phyloP scores from a whole-genome alignment of 2,888 invertebrate species.

The Megalurothrips usitatus region DNA sequence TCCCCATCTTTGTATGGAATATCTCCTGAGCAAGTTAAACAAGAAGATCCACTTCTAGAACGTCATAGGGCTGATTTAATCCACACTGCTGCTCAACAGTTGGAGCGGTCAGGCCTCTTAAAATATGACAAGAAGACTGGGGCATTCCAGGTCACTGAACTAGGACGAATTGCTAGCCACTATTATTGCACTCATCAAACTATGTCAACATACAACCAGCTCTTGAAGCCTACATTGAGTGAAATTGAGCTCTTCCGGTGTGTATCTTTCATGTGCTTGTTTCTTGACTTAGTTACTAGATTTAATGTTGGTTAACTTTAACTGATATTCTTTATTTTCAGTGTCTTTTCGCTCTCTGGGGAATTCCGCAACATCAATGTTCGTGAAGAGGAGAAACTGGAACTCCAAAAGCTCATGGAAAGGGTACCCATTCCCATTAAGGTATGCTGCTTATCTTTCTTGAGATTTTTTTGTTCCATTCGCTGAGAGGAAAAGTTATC shows the following conservation, averaged over 20 bases:
- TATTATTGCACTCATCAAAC: constrained; percentile 97
- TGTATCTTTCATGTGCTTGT: constrained; percentile 5
- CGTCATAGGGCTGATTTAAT: constrained; percentile 88
- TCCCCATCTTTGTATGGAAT: constrained; percentile 88
- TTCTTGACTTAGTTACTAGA: background rate
- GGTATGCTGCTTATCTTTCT: constrained; percentile 59
- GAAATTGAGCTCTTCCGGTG: constrained; percentile 89
- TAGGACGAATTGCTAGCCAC: constrained; percentile 96
- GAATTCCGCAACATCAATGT: constrained; percentile 94
- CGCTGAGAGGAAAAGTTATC: background rate
- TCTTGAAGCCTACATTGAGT: constrained; percentile 91
- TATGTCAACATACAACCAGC: constrained; percentile 93
- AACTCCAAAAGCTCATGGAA: constrained; percentile 90
- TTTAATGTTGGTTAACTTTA: background rate
- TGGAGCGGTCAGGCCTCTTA: constrained; percentile 91
- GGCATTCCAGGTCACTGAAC: constrained; percentile 81
- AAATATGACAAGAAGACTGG: constrained; percentile 95
- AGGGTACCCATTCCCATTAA: constrained; percentile 98
- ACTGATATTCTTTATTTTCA: constrained; percentile 36
- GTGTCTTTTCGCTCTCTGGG: constrained; percentile 96
- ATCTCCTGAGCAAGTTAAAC: constrained; percentile 65
- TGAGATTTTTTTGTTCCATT: background rate
- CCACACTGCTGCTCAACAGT: constrained; percentile 85
- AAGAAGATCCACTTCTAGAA: constrained; percentile 78
- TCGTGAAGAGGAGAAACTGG: constrained; percentile 93